Percentiles rank a stretch among this genome's conserved stretches.
Conservation (phyloP, 2,888 invertebrate species). For the Smittia aterrima region DNA sequence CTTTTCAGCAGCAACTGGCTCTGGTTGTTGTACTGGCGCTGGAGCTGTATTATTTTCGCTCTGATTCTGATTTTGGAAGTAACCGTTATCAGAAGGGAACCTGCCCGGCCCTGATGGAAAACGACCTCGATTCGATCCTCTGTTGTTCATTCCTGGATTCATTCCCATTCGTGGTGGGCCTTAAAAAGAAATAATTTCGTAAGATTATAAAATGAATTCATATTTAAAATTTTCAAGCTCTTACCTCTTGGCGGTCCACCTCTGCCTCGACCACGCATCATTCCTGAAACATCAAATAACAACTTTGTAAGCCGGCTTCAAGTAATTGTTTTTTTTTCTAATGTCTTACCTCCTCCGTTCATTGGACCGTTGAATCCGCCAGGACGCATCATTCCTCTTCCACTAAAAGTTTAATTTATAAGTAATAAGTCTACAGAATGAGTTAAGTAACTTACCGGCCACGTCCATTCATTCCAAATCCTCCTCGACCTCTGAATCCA, state of each 20-base stretch:
- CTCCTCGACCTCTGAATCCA: not conserved
- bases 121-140: not conserved
- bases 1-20: not conserved
- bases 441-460: conserved; percentile 1
- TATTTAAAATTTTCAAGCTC: no score
- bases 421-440: not conserved
- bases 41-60: not conserved
- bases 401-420: not conserved
- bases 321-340: not conserved
- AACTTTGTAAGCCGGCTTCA: not conserved
- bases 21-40: not conserved
- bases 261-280: conserved; percentile 9
- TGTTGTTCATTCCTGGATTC: conserved; percentile 4
- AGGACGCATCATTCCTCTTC: conserved; percentile 34
- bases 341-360: not conserved
- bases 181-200: not conserved
- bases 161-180: conserved; percentile 31
- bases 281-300: not conserved
- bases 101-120: not conserved
- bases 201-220: not conserved
- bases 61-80: conserved; percentile 1
- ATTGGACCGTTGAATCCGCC: conserved; percentile 37
- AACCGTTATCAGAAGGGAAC: not conserved
- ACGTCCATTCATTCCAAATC: conserved; percentile 3
- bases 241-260: not conserved